Evolutionary conservation across 2,888 invertebrate species (phyloP).

Genomic region (Esperia sulphurella): DNA sequence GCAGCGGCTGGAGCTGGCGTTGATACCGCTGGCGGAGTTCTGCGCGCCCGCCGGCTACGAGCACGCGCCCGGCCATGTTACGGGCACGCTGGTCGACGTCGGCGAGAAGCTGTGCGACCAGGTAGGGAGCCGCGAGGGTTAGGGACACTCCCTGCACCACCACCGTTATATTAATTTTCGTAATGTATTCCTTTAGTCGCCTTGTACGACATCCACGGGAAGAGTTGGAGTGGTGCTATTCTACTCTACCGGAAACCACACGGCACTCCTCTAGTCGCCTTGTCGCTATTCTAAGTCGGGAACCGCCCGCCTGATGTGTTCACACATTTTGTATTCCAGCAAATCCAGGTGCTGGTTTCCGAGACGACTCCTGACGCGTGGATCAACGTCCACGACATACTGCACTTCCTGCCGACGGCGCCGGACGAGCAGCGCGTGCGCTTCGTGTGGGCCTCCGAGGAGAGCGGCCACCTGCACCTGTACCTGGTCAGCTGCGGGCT

Average conservation of each 20-base stretch:
- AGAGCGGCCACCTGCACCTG: constrained; percentile 92
- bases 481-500: constrained; percentile 86
- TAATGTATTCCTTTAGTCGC: too few relatives aligned
- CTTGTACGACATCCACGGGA: too few relatives aligned
- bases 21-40: constrained; percentile 91
- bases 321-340: constrained; percentile 23
- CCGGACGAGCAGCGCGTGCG: constrained; percentile 52
- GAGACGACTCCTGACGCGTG: constrained; percentile 85
- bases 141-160: too few relatives aligned
- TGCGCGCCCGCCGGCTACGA: constrained; percentile 61
- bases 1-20: constrained; percentile 88
- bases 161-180: too few relatives aligned
- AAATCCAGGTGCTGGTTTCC: constrained; percentile 51
- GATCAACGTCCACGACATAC: constrained; percentile 95
- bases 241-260: too few relatives aligned
- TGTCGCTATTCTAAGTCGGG: too few relatives aligned
- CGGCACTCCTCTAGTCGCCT: too few relatives aligned
- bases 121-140: constrained; percentile 15
- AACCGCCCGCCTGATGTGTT: too few relatives aligned
- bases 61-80: constrained; percentile 42
- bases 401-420: constrained; percentile 87
- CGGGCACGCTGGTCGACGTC: constrained; percentile 1
- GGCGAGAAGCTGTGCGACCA: constrained; percentile 15
- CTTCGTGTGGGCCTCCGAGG: constrained; percentile 96
- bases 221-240: too few relatives aligned